Percentiles rank a stretch among this genome's conserved stretches.
These are phyloP conservation scores for Drosophila lacertosa DNA, from an alignment of 1,140 invertebrate genomes.

Conservation along the genomic window DNA sequence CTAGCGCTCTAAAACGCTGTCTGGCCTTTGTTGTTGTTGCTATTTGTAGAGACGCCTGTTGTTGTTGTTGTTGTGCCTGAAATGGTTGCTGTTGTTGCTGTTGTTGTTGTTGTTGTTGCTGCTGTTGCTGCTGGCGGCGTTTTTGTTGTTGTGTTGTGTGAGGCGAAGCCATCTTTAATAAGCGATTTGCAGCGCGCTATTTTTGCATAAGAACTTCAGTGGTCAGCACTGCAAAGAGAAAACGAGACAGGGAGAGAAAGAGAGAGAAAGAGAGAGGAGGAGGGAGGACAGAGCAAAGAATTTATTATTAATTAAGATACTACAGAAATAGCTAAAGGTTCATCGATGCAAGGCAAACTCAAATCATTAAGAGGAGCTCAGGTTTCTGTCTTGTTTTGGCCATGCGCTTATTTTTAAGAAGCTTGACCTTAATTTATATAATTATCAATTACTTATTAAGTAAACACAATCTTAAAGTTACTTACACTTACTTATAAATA, in stretches of 20 bases:
- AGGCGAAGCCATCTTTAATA: conserved; percentile 55
- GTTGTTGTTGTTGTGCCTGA: conserved; percentile 24
- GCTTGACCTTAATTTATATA: no score
- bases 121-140: conserved; percentile 13
- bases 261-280: neutral
- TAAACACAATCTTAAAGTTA: no score
- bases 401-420: no score
- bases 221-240: conserved; percentile 43
- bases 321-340: no score
- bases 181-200: conserved; percentile 12
- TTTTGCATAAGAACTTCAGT: conserved; percentile 19
- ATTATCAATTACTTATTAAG: no score
- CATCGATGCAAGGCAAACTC: no score
- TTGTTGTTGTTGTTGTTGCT: conserved; percentile 5
- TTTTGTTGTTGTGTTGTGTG: conserved; percentile 12
- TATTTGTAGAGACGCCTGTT: conserved; percentile 15
- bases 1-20: conserved; percentile 52
- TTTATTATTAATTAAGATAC: neutral
- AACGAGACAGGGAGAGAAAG: neutral
- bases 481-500: no score
- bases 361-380: no score
- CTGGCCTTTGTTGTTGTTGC: conserved; percentile 36
- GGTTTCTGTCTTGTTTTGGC: no score
- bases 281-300: neutral
- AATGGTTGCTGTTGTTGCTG: conserved; percentile 29